These are phyloP conservation scores for Ips nitidus DNA, from an alignment of 1,140 invertebrate genomes.

Conservation along the genomic window DNA sequence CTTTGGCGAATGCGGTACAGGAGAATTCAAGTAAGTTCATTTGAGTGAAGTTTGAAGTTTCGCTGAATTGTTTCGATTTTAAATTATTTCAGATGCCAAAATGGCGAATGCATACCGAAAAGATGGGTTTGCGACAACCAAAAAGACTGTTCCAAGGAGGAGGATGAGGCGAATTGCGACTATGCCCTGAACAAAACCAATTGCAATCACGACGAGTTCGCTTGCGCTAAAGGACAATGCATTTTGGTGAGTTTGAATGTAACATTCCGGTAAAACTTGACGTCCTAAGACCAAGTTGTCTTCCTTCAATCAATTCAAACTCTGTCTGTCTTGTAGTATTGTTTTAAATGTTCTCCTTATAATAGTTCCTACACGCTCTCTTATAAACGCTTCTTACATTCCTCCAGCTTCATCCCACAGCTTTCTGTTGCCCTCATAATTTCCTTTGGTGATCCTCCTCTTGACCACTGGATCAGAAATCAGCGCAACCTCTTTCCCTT, in stretches of 20 bases:
- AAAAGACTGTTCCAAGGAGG: slow-evolving; percentile 77
- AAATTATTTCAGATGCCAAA: slow-evolving; percentile 47
- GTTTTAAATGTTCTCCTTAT: too few relatives aligned
- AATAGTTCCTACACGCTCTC: too few relatives aligned
- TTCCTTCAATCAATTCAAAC: too few relatives aligned
- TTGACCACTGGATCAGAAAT: too few relatives aligned
- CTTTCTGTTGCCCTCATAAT: too few relatives aligned
- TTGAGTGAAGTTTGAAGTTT: not conserved
- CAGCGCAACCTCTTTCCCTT: too few relatives aligned
- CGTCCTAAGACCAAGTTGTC: too few relatives aligned
- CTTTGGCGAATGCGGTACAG: slow-evolving; percentile 57
- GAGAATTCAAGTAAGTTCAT: slow-evolving; percentile 63
- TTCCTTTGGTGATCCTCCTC: too few relatives aligned
- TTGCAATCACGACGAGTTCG: slow-evolving; percentile 69
- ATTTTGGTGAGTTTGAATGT: slow-evolving; percentile 61
- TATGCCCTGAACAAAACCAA: slow-evolving; percentile 58
- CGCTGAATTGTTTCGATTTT: not conserved
- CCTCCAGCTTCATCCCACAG: too few relatives aligned
- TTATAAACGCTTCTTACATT: too few relatives aligned
- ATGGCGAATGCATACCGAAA: slow-evolving; percentile 73
- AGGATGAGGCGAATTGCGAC: slow-evolving; percentile 77
- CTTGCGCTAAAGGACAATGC: slow-evolving; percentile 67
- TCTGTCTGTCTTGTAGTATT: too few relatives aligned
- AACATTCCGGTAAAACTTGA: not conserved
- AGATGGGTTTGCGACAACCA: slow-evolving; percentile 81